Conservation (phyloP, 2,113 vertebrate species). For the Cryptotis parvus region DNA sequence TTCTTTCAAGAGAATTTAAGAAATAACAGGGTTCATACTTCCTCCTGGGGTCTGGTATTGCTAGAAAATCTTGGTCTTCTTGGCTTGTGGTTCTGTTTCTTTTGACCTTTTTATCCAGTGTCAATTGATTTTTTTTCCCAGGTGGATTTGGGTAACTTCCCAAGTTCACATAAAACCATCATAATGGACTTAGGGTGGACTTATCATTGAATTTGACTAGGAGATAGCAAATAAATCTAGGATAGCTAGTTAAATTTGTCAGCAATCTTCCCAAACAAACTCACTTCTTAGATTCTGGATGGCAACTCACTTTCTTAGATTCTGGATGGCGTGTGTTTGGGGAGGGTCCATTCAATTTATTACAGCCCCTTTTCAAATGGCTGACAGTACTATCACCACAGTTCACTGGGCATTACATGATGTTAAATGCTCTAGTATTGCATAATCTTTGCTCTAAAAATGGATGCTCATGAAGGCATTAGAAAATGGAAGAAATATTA, state of each 20-base stretch:
- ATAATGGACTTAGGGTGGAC: neutral
- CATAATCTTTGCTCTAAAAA: neutral
- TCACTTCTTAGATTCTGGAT: neutral
- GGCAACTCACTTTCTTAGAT: neutral
- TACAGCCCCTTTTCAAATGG: rapidly evolving
- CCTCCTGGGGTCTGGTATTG: no score
- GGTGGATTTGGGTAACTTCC: neutral
- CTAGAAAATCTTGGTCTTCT: no score
- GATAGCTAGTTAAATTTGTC: neutral
- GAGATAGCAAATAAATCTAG: no score
- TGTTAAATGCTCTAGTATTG: neutral
- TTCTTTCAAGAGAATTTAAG: no score
- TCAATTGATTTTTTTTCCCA: neutral
- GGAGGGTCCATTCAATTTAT: neutral
- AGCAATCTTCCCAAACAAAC: neutral
- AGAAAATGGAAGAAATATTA: neutral
- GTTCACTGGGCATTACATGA: neutral
- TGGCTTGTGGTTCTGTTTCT: no score
- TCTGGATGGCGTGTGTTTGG: neutral
- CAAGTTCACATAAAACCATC: neutral
- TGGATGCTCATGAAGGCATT: neutral
- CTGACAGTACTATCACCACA: rapidly evolving
- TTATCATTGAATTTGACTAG: neutral
- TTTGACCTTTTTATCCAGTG: no score
- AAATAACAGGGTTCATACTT: no score